Evolutionary conservation across 2,888 invertebrate species (phyloP).

Genomic region (Drosophila borborema): DNA sequence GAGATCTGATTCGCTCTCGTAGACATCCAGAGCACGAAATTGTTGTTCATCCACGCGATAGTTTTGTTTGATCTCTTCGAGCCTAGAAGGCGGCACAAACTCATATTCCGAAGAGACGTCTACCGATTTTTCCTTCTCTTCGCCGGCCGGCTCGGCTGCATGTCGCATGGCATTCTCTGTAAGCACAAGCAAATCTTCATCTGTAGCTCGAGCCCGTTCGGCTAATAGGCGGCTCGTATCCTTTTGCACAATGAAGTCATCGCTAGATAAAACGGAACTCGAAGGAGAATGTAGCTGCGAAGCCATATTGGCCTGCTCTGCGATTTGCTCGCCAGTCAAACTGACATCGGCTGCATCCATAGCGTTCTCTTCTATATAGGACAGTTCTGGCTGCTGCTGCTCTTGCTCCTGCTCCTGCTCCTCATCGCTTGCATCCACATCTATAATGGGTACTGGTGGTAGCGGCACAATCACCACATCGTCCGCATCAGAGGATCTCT

Average conservation of each 20-base stretch:
- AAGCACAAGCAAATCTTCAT: slow-evolving; percentile 80
- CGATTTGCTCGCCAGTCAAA: slow-evolving; percentile 27
- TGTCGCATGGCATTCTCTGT: slow-evolving; percentile 70
- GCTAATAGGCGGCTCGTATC: slow-evolving; percentile 79
- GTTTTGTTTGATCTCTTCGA: slow-evolving; percentile 58
- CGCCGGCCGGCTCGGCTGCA: slow-evolving; percentile 31
- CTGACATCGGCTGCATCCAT: slow-evolving; percentile 75
- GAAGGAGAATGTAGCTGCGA: slow-evolving; percentile 72
- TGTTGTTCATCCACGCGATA: slow-evolving; percentile 84
- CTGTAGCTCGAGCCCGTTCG: slow-evolving; percentile 71
- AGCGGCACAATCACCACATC: slow-evolving; percentile 82
- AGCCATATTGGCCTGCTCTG: neutral
- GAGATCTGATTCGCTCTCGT: slow-evolving; percentile 87
- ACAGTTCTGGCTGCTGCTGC: slow-evolving; percentile 6
- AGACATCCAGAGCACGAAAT: slow-evolving; percentile 86
- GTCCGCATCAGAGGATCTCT: slow-evolving; percentile 76
- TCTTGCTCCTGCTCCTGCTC: slow-evolving; percentile 42
- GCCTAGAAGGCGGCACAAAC: slow-evolving; percentile 66
- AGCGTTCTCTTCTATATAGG: slow-evolving; percentile 75
- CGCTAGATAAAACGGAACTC: slow-evolving; percentile 82
- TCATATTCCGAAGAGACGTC: slow-evolving; percentile 65
- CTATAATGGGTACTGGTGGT: slow-evolving; percentile 77
- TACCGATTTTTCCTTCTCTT: slow-evolving; percentile 1
- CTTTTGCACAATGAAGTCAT: slow-evolving; percentile 84
- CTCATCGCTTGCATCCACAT: slow-evolving; percentile 81